Conservation (phyloP, 2,888 invertebrate species). For the Ceramica pisi region DNA sequence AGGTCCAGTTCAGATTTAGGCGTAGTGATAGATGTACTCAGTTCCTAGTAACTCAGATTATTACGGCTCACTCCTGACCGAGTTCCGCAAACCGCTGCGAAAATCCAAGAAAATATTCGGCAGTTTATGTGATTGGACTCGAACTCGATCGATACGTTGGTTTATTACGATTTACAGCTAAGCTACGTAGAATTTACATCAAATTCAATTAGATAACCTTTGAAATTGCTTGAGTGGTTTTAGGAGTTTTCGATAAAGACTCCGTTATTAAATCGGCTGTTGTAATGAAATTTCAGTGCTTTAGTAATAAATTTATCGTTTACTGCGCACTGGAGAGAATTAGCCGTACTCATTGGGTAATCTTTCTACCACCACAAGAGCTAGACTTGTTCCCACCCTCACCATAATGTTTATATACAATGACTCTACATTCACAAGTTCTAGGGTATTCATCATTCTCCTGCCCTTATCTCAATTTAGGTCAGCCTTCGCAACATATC, state of each 20-base stretch:
- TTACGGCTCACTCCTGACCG: conserved; percentile 2
- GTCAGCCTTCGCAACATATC: too few species aligned
- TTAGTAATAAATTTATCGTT: not conserved
- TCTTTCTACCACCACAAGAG: not conserved
- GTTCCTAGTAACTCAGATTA: conserved; percentile 31
- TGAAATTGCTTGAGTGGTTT: conserved; percentile 33
- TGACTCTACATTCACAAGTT: not conserved
- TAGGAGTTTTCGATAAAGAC: conserved; percentile 19
- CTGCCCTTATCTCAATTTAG: too few species aligned
- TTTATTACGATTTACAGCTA: conserved; percentile 23
- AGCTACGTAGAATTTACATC: conserved; percentile 19
- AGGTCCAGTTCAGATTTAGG: conserved; percentile 16
- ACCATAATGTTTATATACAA: not conserved
- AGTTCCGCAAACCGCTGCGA: conserved; percentile 19
- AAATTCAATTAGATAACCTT: conserved; percentile 18
- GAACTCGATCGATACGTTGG: conserved; percentile 36
- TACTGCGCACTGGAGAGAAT: not conserved
- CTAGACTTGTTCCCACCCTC: not conserved
- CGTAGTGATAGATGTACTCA: conserved; percentile 30
- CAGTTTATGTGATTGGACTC: conserved; percentile 30
- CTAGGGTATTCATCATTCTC: not conserved
- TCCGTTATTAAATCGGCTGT: not conserved
- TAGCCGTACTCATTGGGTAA: not conserved
- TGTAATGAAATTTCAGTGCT: conserved; percentile 6
- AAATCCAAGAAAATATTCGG: conserved; percentile 23